Evolutionary conservation across 2,113 vertebrate genomes (phyloP).

Genomic region (Pitta sordida): DNA sequence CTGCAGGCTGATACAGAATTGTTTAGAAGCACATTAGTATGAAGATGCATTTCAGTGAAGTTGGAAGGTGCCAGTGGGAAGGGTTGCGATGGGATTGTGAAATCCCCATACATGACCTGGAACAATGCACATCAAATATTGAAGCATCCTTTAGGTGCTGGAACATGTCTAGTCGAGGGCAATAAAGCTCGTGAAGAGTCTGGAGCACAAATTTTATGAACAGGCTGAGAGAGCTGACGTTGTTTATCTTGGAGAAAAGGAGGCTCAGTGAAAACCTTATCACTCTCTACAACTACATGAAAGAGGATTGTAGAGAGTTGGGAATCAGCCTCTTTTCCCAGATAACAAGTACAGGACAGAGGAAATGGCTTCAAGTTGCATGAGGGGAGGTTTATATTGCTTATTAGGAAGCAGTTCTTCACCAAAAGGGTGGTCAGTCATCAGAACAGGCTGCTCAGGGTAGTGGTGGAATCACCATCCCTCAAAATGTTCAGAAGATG

Average conservation of each 20-base stretch:
- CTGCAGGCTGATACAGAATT: neutral
- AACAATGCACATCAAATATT: neutral
- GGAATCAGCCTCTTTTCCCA: neutral
- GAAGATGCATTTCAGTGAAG: neutral
- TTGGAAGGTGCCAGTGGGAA: neutral
- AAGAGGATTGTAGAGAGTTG: neutral
- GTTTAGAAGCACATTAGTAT: neutral
- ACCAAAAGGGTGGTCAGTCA: neutral
- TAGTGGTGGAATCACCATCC: neutral
- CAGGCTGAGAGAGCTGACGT: neutral
- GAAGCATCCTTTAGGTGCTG: neutral
- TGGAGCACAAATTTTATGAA: neutral
- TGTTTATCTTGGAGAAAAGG: neutral
- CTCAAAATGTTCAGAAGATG: neutral
- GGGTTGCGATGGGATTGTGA: neutral
- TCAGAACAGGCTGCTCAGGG: neutral
- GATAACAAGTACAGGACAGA: neutral
- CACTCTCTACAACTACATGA: neutral
- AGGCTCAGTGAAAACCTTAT: neutral
- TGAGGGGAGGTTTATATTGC: neutral
- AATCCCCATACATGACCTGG: fast-evolving
- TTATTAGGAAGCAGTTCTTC: neutral
- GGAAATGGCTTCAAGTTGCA: neutral
- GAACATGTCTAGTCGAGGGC: neutral
- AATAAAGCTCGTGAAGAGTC: neutral